These are phyloP conservation scores for Trilocha varians DNA, from an alignment of 2,888 invertebrate species.

Conservation along the genomic window DNA sequence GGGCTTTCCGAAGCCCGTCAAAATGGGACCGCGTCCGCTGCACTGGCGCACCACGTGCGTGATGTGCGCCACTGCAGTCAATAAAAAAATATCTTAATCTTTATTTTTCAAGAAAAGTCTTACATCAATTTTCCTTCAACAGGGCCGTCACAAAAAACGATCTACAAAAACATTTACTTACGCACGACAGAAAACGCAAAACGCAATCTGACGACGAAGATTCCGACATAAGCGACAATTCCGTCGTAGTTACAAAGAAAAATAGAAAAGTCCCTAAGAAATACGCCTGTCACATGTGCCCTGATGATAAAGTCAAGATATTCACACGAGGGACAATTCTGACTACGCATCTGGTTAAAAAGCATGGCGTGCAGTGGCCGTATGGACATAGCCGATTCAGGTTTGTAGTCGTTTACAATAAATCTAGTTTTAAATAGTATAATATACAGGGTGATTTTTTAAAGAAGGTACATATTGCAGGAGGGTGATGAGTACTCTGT, in stretches of 20 bases:
- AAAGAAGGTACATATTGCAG: no score
- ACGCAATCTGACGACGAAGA: slow-evolving; percentile 18
- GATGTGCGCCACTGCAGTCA: slow-evolving; percentile 41
- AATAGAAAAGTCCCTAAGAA: slow-evolving; percentile 36
- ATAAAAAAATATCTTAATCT: no score
- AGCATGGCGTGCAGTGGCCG: slow-evolving; percentile 82
- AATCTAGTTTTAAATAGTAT: no score
- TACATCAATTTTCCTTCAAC: no score
- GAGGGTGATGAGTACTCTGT: no score
- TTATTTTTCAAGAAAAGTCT: no score
- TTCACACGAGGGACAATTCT: slow-evolving; percentile 78
- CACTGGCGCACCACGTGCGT: slow-evolving; percentile 65
- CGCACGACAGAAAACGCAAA: slow-evolving; percentile 43
- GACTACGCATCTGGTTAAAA: slow-evolving; percentile 80
- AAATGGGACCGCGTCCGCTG: no score
- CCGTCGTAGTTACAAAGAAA: slow-evolving; percentile 28
- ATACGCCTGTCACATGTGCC: slow-evolving; percentile 83
- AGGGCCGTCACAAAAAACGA: slow-evolving; percentile 76
- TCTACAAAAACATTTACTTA: slow-evolving; percentile 70
- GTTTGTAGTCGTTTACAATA: no score
- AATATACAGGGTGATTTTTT: no score
- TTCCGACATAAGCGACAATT: slow-evolving; percentile 29
- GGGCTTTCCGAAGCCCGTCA: no score
- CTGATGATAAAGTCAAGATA: slow-evolving; percentile 58
- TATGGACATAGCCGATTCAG: slow-evolving; percentile 84